Evolutionary conservation across 2,888 invertebrate genomes (phyloP), one percentile per base, ranked within the genome.

Genomic region (Drosophila neutralis): DNA sequence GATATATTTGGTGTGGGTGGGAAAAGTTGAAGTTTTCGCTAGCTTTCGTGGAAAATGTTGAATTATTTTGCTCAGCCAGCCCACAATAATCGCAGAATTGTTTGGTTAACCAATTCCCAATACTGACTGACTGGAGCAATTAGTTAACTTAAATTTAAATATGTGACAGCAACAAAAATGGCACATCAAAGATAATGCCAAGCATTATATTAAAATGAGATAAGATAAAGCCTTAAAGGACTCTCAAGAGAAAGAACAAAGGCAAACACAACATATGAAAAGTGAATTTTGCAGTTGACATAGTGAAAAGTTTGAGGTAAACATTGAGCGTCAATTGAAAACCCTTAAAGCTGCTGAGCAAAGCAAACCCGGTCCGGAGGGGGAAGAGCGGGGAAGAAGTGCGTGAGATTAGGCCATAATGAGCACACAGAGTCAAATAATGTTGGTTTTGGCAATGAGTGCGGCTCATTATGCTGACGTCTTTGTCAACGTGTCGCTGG

Each of bases 381-480:
- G 29, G 24, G 0, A 10, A n/a, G 38, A n/a, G 18, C 7, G 21
- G 27, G 29, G 2, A 8, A 13, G 35, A 15, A 18, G 35, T 15
- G 40, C 38, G 48, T 18, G 38, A 42, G 40, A 36, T 53, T 36
- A 59, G 73, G 49, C 33, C 60, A 45, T 79, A 79, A 70, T 57
- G 79, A 75, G 79, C 61, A 21, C 56, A 66, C 65, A 70, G 57
- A 78, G 69, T 56, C 76, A 76, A 82, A 77, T 79, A 75, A 74
- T 81, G 82, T 63, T 51, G 52, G 64, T 81, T 83, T 61, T 51
- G 51, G 67, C 48, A 69, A 70, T 77, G 81, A 81, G 78, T 80
- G 77, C 63, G 88, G 63, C 79, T 84, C 82, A 82, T 87, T 84
- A 89, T 56, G 59, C 60, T 31, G 56, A 63, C 33, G 66, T 66